Evolutionary conservation across 2,113 vertebrate genomes (phyloP), one percentile per base, ranked within the genome.

Genomic region (Cephalopholis sonnerati): DNA sequence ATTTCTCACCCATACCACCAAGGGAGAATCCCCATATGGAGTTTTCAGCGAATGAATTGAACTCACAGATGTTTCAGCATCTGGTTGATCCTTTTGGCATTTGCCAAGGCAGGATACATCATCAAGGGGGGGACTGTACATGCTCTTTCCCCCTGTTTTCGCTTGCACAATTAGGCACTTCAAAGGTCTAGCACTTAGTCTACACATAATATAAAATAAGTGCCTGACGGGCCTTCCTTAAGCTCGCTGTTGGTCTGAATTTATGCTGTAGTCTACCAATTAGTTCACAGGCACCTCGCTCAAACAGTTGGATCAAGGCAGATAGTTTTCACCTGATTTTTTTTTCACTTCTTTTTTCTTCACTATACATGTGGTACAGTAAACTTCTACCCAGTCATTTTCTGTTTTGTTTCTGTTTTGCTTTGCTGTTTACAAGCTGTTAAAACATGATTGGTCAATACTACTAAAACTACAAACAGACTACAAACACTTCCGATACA

Each of bases 41-140:
- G 83, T 70, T 83, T 86, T 76, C 84, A 82, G 70, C 61, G 69
- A 91, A 86, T 87, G 78, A 90, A 92, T 90, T 81, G 88, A 81
- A 84, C 71, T 63, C 86, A 81, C 93, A 94, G 93, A 93, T 93
- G 93, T 90, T 93, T 73, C 82, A 88, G 89, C 93, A 94, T 92
- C 93, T 95, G 92, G 69, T 80, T 90, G 89, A 91, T 93, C 81
- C 87, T 91, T 91, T 89, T 93, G 88, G 87, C 90, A 93, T 94
- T 92, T 93, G 74, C 86, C 71, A 79, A 90, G 79, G 82, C 87
- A 90, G 89, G 59, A 84, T 79, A 76, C 75, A 83, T 80, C 75
- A 70, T 66, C 32, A 46, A 66, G 54, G 64, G 58, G 67, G 50
- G 29, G 63, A 22, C n/a, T 1, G 13, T 41, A 82, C 82, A 82